Conservation (phyloP, 37 sponge, comb jelly and placozoan species). For the Petrosia ficiformis region DNA sequence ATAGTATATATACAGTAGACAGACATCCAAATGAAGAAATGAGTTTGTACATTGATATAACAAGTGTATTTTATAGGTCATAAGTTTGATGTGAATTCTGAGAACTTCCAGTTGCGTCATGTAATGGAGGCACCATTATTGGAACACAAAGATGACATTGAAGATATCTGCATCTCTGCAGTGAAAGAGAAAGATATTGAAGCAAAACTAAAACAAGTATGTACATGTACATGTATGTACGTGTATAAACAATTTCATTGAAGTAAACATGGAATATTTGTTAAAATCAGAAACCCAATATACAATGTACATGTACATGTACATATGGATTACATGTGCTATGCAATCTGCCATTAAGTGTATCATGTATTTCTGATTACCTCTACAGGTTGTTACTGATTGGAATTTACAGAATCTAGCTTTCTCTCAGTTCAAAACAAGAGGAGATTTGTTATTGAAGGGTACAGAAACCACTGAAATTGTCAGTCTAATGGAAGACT, state of each 20-base stretch:
- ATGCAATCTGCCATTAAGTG: neutral
- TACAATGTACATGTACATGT: too few species aligned
- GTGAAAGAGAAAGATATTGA: constrained; percentile 99
- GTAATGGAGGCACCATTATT: constrained; percentile 97
- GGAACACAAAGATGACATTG: constrained; percentile 87
- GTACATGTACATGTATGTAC: constrained; percentile 59
- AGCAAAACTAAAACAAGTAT: constrained; percentile 87
- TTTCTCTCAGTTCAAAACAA: constrained; percentile 83
- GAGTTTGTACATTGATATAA: too few species aligned
- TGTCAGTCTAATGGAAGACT: constrained; percentile 95
- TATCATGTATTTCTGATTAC: neutral
- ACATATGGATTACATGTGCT: too few species aligned
- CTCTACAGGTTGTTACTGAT: constrained; percentile 64
- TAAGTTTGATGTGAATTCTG: constrained; percentile 85
- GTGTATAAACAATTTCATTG: neutral
- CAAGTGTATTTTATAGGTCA: constrained; percentile 39
- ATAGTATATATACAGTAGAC: too few species aligned
- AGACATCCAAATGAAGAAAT: too few species aligned
- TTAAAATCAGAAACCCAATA: too few species aligned
- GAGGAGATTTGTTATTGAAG: constrained; percentile 92
- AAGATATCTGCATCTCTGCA: constrained; percentile 96
- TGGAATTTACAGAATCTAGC: constrained; percentile 80
- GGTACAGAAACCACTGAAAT: constrained; percentile 89
- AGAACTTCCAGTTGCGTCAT: constrained; percentile 81
- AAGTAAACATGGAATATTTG: too few species aligned